Evolutionary conservation across 2,113 vertebrate species (phyloP).

Genomic region (Aegithalos caudatus): DNA sequence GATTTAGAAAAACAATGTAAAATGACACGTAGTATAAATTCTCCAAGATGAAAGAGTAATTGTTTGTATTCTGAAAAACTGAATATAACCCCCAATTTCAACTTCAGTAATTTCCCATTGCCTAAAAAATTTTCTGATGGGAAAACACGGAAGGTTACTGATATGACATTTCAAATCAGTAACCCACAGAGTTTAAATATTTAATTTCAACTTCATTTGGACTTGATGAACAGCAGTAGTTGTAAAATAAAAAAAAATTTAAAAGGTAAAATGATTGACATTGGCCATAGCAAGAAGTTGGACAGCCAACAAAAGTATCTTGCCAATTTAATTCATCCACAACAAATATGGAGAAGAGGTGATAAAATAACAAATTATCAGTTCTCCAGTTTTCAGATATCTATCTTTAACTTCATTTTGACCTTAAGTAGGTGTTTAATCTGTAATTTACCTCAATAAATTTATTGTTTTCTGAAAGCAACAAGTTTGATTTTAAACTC

Average conservation of each 20-base stretch:
- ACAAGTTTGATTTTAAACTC: neutral
- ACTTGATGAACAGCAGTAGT: neutral
- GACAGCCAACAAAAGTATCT: neutral
- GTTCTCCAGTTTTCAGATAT: neutral
- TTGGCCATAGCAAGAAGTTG: neutral
- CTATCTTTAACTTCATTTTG: neutral
- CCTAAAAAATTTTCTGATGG: neutral
- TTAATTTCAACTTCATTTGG: neutral
- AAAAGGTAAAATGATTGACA: neutral
- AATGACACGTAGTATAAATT: neutral
- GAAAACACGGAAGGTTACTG: neutral
- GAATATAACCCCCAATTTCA: neutral
- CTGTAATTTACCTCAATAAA: neutral
- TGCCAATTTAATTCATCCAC: neutral
- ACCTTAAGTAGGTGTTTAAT: neutral
- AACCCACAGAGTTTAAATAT: neutral
- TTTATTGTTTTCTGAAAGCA: neutral
- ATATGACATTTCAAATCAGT: neutral
- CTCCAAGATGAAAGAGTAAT: neutral
- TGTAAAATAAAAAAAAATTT: neutral
- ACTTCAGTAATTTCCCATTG: neutral
- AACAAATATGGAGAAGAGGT: neutral
- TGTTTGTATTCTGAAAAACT: neutral
- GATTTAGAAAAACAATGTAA: neutral
- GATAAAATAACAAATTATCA: neutral